Base-by-base conservation (phyloP, 1,140 invertebrate genomes). In the Dendrolimus kikuchii region DNA sequence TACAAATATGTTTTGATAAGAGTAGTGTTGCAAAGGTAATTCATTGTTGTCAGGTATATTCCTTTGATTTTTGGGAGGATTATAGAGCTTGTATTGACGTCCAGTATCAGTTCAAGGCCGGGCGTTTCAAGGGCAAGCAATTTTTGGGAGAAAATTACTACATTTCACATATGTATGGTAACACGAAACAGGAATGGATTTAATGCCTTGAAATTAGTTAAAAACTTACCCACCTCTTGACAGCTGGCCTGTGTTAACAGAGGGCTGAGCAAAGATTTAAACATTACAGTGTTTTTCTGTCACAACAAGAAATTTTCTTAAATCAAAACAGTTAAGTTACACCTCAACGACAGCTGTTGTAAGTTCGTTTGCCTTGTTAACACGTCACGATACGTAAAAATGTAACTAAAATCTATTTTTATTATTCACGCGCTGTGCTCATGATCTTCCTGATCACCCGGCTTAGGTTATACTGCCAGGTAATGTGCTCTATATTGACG, bases 161-260 rank as follows among this genome's bases (percentile, higher is more conserved):
- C 23, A 23, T 23, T 23, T 23, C 23, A 23, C 23, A 23, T 23
- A 23, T 23, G 23, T 23, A 23, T 23, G 23, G 23, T 23, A 23
- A 23, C 23, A 23, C 23, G 23, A 23, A 23, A 23, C 23, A 23
- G 23, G 23, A 23, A 23, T 23, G 23, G 23, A 23, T 23, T 23
- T 23, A 51, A 64, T 49, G 57, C 58, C 58, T 58, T 48, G 38
- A 50, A 62, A 66, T 8, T 47, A 74, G 61, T 63, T 49, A 60
- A 76, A 87, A 86, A 89, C 88, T 90, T 89, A 90, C 89, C 89
- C 86, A 90, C 89, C 89, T 90, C 89, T 89, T 90, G 89, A 88
- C 89, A 90, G 81, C 81, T 84, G 79, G 85, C 88, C 68, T 82
- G 75, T 73, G 85, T 81, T 66, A 88, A 74, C 70, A 88, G 68